These are phyloP conservation scores for Crenichthys baileyi DNA, from an alignment of 2,797 vertebrate genomes.

Conservation along the genomic window DNA sequence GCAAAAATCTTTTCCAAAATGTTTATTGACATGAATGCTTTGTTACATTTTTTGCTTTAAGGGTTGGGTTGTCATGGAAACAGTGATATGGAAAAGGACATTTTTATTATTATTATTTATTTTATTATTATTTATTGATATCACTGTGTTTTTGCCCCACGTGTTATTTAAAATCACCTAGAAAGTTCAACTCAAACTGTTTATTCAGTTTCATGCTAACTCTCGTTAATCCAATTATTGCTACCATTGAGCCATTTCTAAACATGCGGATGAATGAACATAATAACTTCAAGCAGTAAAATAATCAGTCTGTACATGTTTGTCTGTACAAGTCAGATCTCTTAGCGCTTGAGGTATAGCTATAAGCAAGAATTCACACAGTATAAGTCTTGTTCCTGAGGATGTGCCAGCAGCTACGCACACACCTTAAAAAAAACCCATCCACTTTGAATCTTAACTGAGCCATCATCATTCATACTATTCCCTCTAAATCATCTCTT, in stretches of 20 bases:
- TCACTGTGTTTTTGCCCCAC: background rate
- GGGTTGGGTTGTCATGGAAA: background rate
- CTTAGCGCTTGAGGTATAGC: background rate
- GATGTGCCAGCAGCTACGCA: background rate
- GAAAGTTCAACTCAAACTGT: background rate
- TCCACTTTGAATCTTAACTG: background rate
- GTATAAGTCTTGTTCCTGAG: background rate
- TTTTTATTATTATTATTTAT: background rate
- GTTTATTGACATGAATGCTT: background rate
- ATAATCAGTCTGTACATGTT: background rate
- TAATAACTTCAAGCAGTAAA: background rate
- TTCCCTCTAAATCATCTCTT: constrained; percentile 28
- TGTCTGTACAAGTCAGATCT: background rate
- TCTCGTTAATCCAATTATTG: background rate
- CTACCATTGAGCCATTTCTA: background rate
- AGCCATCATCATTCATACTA: constrained; percentile 4
- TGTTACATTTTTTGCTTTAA: background rate
- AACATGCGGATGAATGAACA: background rate
- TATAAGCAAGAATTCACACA: background rate
- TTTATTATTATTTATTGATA: background rate
- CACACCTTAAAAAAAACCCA: constrained; percentile 8
- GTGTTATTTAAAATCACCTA: background rate
- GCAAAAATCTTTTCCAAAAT: too few species aligned
- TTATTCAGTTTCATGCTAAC: background rate
- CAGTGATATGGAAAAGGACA: background rate